Conservation (phyloP, 2,888 invertebrate genomes). For the Tryphoninae sp. region DNA sequence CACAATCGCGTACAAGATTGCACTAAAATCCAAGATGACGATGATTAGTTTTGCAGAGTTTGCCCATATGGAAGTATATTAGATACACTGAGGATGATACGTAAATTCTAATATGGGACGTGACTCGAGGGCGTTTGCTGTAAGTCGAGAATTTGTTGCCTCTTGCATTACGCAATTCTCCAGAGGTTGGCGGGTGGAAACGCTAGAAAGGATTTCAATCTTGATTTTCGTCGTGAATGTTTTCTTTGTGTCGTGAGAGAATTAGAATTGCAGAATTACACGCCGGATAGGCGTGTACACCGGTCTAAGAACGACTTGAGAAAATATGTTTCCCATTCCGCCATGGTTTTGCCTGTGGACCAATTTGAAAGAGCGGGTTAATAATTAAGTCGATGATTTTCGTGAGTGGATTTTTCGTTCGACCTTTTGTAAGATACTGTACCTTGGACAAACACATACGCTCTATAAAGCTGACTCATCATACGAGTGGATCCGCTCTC, state of each 20-base stretch:
- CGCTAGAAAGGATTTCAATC: slow-evolving; percentile 36
- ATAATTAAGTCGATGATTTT: slow-evolving; percentile 13
- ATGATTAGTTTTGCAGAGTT: slow-evolving; percentile 30
- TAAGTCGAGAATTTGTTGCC: slow-evolving; percentile 37
- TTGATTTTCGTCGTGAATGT: slow-evolving; percentile 36
- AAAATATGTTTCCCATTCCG: neutral
- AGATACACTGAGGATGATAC: slow-evolving; percentile 5
- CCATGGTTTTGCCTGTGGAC: neutral
- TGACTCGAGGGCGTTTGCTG: slow-evolving; percentile 46
- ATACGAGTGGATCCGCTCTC: slow-evolving; percentile 24
- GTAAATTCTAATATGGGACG: slow-evolving; percentile 50
- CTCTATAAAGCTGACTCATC: slow-evolving; percentile 55
- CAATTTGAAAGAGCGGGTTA: neutral
- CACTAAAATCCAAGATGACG: slow-evolving; percentile 23
- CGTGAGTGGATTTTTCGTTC: slow-evolving; percentile 5
- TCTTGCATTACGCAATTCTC: slow-evolving; percentile 43
- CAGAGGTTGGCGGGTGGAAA: neutral
- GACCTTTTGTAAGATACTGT: slow-evolving; percentile 47
- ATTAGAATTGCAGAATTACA: slow-evolving; percentile 5
- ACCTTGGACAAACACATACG: slow-evolving; percentile 19
- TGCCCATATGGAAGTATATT: slow-evolving; percentile 38
- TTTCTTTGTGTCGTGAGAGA: slow-evolving; percentile 4
- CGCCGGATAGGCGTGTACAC: neutral
- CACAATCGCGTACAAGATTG: slow-evolving; percentile 8
- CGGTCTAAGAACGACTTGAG: no score